Base-by-base conservation (phyloP, 37 sponge, comb jelly and placozoan species). In the Hexactinellida sp. region DNA sequence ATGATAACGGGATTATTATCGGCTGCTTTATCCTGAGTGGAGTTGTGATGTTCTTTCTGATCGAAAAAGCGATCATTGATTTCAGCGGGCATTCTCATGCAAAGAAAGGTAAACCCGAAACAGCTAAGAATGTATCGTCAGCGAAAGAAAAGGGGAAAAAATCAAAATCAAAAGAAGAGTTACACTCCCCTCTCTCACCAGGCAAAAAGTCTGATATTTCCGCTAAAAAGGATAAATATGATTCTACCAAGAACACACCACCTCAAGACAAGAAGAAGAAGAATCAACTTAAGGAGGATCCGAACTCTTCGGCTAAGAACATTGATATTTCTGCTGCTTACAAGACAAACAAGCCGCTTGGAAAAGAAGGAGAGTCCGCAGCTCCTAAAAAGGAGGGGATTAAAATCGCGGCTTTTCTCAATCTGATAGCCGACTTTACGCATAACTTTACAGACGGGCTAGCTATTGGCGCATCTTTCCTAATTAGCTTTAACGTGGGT, bases 361-460 rank as follows among this genome's bases (percentile, higher is more conserved):
- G 13, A 16, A 47, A 47, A 47, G 16, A 9, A 16, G 52, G 13
- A 9, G 13, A 9, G 9, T 47, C 52, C 16, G 52, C 16, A 9
- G 9, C 52, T 9, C 16, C 52, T 47, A n/a, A n/a, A n/a, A 47
- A 16, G 36, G 16, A 21, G 34, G 88, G 84, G 16, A 94, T 97
- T 76, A 94, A 91, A 83, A 95, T 93, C 1, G 55, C 97, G 0
- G 94, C 90, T 24, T 94, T 91, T 87, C 93, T 96, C 82, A 96
- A 96, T 84, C 85, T 96, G 55, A 94, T 94, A 0, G 97, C 97
- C 23, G 97, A 97, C 63, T 92, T 92, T 41, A 85, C 93, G 0
- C 97, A 94, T 91, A 97, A 97, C 89, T 97, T 94, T 71, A 97
- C 98, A 0, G 95, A 97, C 71, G 98, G 98, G 16, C 89, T 97